Base-by-base conservation (phyloP, 2,113 vertebrate species). In the Arizona elegans region DNA sequence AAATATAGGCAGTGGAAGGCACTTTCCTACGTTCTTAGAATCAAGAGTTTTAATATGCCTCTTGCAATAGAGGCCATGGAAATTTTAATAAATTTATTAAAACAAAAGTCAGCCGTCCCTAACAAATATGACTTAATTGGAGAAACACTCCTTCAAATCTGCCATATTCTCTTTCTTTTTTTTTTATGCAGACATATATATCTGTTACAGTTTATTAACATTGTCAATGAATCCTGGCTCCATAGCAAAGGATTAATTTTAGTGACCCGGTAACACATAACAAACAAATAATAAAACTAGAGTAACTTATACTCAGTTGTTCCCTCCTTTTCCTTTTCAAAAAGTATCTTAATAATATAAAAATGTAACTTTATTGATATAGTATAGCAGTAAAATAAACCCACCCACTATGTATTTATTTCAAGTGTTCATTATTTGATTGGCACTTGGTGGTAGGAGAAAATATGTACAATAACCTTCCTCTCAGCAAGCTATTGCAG, bases 391-490 rank as follows among this genome's bases (percentile, higher is more conserved):
- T 38, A 59, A 53, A 87, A 87, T 54, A 8, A 54, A 21, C n/a
- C 55, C 33, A 12, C 17, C 12, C 11, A 26, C 13, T 23, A 26
- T 2, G 9, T 43, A 38, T 92, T 59, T 8, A 65, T 92, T 53
- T 75, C 1, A 1, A 62, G 56, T 19, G 0, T 0, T 65, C 26
- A 13, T 15, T 1, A 33, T 89, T 81, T 88, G 58, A 86, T 55
- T 95, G 62, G 21, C 87, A 90, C 54, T 0, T 38, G 53, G 90
- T 56, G 29, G 2, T 91, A 91, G 91, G 93, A 0, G 0, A n/a
- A 15, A 52, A n/a, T 47, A 26, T 47, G 15, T 13, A 43, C 8
- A 33, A 19, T 17, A 38, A 62, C 53, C 24, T 29, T 86, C 8
- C 26, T 88, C 11, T 7, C 62, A 54, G 38, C 53, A 91, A 85